Percentiles rank a stretch among this genome's conserved stretches.
Evolutionary conservation across 2,888 invertebrate genomes (phyloP).

Genomic region (Stramonita haemastoma): DNA sequence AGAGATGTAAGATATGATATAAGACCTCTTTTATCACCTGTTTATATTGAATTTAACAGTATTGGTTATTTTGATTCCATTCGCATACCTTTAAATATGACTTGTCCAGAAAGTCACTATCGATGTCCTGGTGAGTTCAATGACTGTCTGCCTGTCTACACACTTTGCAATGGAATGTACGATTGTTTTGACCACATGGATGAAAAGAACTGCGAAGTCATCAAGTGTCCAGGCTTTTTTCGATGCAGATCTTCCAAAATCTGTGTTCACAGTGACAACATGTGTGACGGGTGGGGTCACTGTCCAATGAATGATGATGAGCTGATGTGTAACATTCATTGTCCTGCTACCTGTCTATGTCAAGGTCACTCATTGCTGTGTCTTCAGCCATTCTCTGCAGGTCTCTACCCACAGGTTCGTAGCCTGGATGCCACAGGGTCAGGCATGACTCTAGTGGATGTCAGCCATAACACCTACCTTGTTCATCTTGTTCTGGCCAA

Average conservation of each 20-base stretch:
- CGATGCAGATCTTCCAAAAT: background rate
- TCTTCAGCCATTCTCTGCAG: background rate
- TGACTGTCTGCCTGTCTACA: constrained; percentile 18
- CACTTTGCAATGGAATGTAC: constrained; percentile 17
- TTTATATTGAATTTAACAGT: background rate
- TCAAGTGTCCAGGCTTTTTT: constrained; percentile 12
- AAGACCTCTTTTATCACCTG: background rate
- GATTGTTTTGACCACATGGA: constrained; percentile 4
- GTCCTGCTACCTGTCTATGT: background rate
- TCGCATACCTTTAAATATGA: background rate
- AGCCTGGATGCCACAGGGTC: constrained; percentile 9
- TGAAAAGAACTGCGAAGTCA: background rate
- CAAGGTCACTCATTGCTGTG: constrained; percentile 22
- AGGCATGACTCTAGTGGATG: background rate
- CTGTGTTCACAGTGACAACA: background rate
- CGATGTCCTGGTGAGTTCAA: constrained; percentile 8
- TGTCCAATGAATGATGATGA: constrained; percentile 26
- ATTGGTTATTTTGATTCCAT: background rate
- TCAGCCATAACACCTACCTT: background rate
- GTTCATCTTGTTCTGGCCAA: background rate
- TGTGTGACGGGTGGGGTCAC: constrained; percentile 27
- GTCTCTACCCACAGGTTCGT: background rate
- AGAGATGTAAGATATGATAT: too few species aligned
- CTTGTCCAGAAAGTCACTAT: background rate
- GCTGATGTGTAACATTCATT: background rate